These are phyloP conservation scores for Chironomus riparius DNA, from an alignment of 2,888 invertebrate species.

Conservation along the genomic window DNA sequence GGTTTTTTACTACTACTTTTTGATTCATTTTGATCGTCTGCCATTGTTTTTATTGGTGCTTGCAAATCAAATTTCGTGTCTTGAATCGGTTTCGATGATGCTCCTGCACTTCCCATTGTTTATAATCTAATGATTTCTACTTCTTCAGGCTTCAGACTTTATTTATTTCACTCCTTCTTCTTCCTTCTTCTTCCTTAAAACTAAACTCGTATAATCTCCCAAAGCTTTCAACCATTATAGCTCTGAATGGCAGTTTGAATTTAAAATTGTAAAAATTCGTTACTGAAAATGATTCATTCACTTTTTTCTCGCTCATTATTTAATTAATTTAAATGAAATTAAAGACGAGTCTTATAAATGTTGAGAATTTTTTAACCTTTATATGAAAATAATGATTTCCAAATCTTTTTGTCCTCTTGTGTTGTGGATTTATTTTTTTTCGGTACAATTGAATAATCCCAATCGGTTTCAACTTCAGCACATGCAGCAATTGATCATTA, in stretches of 20 bases:
- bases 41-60: constrained; percentile 26
- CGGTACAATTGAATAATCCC: too few species aligned
- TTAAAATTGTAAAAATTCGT: too few species aligned
- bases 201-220: neutral
- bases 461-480: neutral
- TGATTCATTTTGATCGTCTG: constrained; percentile 3
- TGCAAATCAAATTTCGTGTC: constrained; percentile 28
- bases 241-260: neutral
- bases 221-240: neutral
- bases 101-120: constrained; percentile 42
- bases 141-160: neutral
- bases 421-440: too few species aligned
- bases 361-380: too few species aligned
- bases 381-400: too few species aligned
- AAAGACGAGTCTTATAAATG: too few species aligned
- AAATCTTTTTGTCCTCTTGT: too few species aligned
- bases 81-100: constrained; percentile 36
- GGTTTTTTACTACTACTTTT: constrained; percentile 28
- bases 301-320: too few species aligned
- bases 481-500: neutral
- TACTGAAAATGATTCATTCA: too few species aligned
- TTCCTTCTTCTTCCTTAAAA: too few species aligned
- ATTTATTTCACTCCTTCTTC: neutral
- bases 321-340: too few species aligned
- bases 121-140: neutral